phyloP scores from a whole-genome alignment of 1,140 invertebrate species.

The Drosophila funebris region DNA sequence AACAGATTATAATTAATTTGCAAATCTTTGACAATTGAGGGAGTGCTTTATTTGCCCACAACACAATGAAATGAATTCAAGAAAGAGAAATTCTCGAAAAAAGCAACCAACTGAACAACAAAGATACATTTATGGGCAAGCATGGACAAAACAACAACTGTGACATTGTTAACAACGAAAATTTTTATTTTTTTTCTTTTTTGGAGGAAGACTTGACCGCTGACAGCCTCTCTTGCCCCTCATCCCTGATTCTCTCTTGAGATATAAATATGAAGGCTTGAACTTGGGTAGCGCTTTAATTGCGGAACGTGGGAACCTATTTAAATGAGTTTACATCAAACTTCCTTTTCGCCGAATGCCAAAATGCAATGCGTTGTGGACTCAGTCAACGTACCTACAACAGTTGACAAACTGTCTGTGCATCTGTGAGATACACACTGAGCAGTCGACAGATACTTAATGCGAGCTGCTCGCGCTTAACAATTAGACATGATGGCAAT shows the following conservation, averaged over 20 bases:
- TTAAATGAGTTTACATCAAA: slow-evolving; percentile 60
- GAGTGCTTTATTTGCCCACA: slow-evolving; percentile 55
- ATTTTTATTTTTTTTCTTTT: slow-evolving; percentile 16
- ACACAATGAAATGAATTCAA: slow-evolving; percentile 77
- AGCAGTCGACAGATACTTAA: slow-evolving; percentile 48
- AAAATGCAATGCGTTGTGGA: slow-evolving; percentile 22
- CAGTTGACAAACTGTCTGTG: slow-evolving; percentile 40
- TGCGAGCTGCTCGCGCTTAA: slow-evolving; percentile 67
- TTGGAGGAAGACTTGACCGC: slow-evolving; percentile 29
- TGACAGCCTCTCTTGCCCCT: not conserved
- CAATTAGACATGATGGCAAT: slow-evolving; percentile 69
- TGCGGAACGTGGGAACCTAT: slow-evolving; percentile 76
- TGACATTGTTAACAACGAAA: slow-evolving; percentile 46
- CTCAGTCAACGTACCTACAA: not conserved
- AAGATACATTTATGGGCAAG: slow-evolving; percentile 42
- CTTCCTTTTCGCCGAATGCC: slow-evolving; percentile 43
- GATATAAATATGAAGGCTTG: slow-evolving; percentile 22
- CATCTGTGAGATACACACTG: slow-evolving; percentile 50
- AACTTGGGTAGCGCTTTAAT: slow-evolving; percentile 63
- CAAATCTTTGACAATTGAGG: not conserved
- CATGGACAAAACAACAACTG: slow-evolving; percentile 12
- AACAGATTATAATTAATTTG: not conserved
- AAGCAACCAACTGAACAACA: slow-evolving; percentile 7
- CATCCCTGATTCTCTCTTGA: not conserved
- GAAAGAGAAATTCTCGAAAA: slow-evolving; percentile 43